Base-by-base conservation (phyloP, 2,888 invertebrate species). In the Syrista parreyssii region DNA sequence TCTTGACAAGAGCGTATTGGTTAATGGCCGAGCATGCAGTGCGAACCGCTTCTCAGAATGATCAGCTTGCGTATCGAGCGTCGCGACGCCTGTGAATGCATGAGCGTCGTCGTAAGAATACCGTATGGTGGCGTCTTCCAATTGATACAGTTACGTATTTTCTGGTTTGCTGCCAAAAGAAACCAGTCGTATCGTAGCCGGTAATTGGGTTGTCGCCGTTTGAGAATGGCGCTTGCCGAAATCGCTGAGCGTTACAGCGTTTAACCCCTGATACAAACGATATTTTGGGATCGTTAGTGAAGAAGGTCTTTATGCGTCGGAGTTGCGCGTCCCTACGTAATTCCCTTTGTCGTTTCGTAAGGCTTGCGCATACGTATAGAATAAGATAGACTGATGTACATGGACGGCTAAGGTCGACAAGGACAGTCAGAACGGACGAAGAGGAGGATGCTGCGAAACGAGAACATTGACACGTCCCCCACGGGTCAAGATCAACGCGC, bases 11-110 rank as follows among this genome's bases (percentile, higher is more conserved):
- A 33, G 55, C 73, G 77, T 74, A 75, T 78, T 78, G 74, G 77
- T 77, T 80, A 77, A 79, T 79, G 76, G 73, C 68, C 78, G 73
- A 78, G 75, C 73, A 76, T 76, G 78, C 79, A 75, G 81, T 78
- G 78, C 36, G 74, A 81, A 81, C 81, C 81, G 79, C 81, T 81
- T 81, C 79, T 73, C 78, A 30, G 68, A 76, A 68, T 33, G 34
- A 23, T 69, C 31, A 40, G 55, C 40, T 55, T 9, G 40, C 23
- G 40, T 23, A 6, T 55, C 40, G 40, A 23, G 23, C 40, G 40
- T 55, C 40, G 40, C 40, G 40, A 55, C 40, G 40, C 40, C 23
- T 55, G 40, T 55, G 23, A 55, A 55, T 23, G 40, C 40, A 15
- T 6, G 23, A 55, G 40, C 40, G 40, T 55, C 40, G 23, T 55